These are phyloP conservation scores for Muscina levida DNA, from an alignment of 2,888 invertebrate species.

Conservation along the genomic window DNA sequence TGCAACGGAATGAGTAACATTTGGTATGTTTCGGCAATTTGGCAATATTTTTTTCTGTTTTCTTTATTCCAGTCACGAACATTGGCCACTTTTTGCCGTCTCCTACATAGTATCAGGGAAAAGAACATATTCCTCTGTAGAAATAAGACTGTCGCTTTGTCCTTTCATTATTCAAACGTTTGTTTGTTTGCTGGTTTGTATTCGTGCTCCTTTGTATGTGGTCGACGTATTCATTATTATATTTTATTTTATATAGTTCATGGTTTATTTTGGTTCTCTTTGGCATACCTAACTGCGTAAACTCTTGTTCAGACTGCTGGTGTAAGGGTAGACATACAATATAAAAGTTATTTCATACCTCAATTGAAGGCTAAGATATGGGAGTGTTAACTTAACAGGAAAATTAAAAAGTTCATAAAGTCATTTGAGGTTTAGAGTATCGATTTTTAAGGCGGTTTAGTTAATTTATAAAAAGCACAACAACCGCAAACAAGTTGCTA, in stretches of 20 bases:
- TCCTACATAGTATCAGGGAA: too few relatives aligned
- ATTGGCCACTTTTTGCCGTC: constrained; percentile 1
- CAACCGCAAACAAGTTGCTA: too few relatives aligned
- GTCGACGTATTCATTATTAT: not conserved
- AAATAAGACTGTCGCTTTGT: constrained; percentile 3
- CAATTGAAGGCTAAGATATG: too few relatives aligned
- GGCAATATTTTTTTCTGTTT: too few relatives aligned
- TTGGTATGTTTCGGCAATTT: not conserved
- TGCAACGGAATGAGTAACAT: too few relatives aligned
- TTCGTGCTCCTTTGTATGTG: not conserved
- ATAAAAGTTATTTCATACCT: too few relatives aligned
- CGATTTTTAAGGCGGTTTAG: constrained; percentile 1
- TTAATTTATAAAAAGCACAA: too few relatives aligned
- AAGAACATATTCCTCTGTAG: constrained; percentile 1
- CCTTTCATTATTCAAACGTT: too few relatives aligned
- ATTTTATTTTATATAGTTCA: constrained; percentile 1
- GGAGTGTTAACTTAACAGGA: constrained; percentile 56
- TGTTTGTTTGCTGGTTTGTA: too few relatives aligned
- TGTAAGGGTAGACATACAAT: too few relatives aligned
- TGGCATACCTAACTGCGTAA: too few relatives aligned
- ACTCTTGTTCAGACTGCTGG: too few relatives aligned
- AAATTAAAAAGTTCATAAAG: constrained; percentile 49
- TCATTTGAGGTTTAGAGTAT: constrained; percentile 10
- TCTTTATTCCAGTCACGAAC: not conserved
- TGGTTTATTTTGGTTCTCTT: not conserved